Evolutionary conservation across 2,888 invertebrate genomes (phyloP).

Genomic region (Stictocephala bisonia): DNA sequence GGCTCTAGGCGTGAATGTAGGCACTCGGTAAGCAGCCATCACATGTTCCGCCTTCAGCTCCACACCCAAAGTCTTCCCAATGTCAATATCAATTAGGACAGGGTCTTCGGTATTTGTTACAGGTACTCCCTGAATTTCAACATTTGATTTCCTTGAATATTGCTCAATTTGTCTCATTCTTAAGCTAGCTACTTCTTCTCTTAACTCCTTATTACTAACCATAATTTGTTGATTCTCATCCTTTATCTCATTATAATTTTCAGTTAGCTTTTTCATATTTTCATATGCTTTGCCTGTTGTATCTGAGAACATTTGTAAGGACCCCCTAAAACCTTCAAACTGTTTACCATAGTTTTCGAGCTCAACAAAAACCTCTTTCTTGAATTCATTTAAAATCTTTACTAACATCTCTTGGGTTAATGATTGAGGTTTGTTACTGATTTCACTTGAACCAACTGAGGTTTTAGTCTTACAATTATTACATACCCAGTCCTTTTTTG

Average conservation of each 20-base stretch:
- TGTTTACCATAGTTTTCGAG: neutral
- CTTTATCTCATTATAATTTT: no score
- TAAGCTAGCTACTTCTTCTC: no score
- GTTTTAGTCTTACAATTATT: conserved; percentile 13
- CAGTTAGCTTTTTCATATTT: no score
- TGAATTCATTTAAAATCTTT: neutral
- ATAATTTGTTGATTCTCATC: no score
- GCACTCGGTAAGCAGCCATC: no score
- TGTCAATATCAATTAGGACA: neutral
- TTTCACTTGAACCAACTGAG: neutral
- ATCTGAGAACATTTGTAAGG: no score
- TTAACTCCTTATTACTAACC: no score
- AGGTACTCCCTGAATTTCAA: neutral
- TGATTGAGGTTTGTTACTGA: neutral
- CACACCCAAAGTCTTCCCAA: neutral
- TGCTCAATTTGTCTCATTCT: no score
- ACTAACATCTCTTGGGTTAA: neutral
- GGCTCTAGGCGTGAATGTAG: no score
- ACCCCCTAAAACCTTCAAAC: neutral
- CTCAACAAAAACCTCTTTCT: conserved; percentile 6
- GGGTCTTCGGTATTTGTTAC: neutral
- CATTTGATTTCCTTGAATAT: no score
- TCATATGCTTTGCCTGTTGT: no score
- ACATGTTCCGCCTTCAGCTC: no score
- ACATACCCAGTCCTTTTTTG: conserved; percentile 6